phyloP scores from a whole-genome alignment of 2,797 vertebrate species.

The Phoxinus dragarum region DNA sequence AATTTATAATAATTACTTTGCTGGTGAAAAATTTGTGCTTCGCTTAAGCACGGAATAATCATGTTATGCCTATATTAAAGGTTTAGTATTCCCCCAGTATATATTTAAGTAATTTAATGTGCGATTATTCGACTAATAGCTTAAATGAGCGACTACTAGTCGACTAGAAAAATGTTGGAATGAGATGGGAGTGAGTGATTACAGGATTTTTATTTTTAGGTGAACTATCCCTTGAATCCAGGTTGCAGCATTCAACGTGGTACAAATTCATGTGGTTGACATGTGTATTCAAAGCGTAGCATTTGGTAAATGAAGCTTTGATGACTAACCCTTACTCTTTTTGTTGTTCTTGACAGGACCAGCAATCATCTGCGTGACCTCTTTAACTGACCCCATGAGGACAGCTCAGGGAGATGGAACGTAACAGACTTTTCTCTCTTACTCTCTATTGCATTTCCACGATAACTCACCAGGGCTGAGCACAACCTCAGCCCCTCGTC shows the following conservation, averaged over 20 bases:
- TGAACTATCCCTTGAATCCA: neutral
- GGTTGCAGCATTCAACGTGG: slow-evolving; percentile 4
- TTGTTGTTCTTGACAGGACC: slow-evolving; percentile 65
- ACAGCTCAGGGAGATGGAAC: slow-evolving; percentile 78
- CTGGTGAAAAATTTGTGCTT: too few species aligned
- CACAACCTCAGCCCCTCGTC: slow-evolving; percentile 60
- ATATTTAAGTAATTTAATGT: too few species aligned
- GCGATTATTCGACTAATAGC: too few species aligned
- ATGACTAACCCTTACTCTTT: slow-evolving; percentile 40
- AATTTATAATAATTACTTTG: too few species aligned
- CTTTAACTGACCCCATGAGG: slow-evolving; percentile 57
- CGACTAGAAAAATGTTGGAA: neutral
- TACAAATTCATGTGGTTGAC: neutral
- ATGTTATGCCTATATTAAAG: too few species aligned
- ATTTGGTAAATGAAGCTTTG: neutral
- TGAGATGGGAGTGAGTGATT: neutral
- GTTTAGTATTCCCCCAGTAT: too few species aligned
- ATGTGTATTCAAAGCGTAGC: neutral
- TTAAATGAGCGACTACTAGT: too few species aligned
- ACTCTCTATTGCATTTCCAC: slow-evolving; percentile 48
- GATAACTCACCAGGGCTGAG: slow-evolving; percentile 55
- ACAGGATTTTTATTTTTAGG: neutral
- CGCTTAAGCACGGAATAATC: too few species aligned
- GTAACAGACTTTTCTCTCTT: slow-evolving; percentile 77
- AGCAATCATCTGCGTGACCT: slow-evolving; percentile 34